Conservation (phyloP, 2,113 vertebrate genomes). For the Baryphthengus martii region DNA sequence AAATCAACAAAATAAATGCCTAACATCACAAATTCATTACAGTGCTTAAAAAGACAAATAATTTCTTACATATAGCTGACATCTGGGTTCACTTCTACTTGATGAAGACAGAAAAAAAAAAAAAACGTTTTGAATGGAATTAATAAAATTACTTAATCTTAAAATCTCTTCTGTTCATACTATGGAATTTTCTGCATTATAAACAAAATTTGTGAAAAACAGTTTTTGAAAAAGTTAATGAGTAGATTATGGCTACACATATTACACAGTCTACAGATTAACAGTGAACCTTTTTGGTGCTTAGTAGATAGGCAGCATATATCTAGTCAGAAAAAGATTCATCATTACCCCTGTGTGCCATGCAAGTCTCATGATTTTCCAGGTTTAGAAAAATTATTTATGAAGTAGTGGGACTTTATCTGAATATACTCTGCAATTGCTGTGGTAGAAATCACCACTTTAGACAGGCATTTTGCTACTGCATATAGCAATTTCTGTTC, state of each 20-base stretch:
- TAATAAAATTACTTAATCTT: background rate
- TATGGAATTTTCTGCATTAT: background rate
- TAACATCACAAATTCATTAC: background rate
- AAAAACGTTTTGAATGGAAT: background rate
- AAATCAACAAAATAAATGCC: background rate
- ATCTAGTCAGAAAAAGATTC: background rate
- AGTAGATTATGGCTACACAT: background rate
- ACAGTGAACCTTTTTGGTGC: background rate
- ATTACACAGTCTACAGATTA: background rate
- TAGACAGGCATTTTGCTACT: background rate
- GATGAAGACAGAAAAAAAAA: background rate
- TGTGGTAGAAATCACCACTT: background rate
- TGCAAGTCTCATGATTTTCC: background rate
- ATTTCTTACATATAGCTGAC: background rate
- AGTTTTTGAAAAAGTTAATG: background rate
- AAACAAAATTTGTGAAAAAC: background rate
- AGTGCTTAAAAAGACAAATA: background rate
- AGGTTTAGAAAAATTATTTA: background rate
- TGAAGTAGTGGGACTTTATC: background rate
- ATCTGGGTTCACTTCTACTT: too few relatives aligned
- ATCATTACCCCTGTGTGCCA: background rate
- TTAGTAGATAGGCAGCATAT: background rate
- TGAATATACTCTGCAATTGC: background rate
- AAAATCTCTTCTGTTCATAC: background rate
- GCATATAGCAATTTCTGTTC: background rate